phyloP scores from a whole-genome alignment of 2,113 vertebrate species.

The Callipepla squamata region DNA sequence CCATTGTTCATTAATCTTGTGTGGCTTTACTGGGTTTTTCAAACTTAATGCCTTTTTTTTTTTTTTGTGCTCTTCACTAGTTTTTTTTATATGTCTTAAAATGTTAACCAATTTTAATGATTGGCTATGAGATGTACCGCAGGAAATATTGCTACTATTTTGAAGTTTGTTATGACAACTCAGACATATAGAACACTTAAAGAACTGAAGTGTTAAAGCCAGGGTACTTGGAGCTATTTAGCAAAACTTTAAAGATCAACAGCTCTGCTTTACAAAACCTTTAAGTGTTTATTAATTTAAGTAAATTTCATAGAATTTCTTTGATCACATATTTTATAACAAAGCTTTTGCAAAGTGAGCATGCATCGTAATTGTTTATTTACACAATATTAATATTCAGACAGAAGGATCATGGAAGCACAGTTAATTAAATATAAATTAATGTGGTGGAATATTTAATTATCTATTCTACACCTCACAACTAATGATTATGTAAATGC shows the following conservation, averaged over 20 bases:
- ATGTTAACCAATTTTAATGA: not conserved
- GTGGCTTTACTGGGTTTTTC: not conserved
- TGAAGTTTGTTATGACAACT: not conserved
- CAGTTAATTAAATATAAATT: slow-evolving; percentile 89
- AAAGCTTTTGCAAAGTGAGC: slow-evolving; percentile 67
- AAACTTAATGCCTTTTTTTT: not conserved
- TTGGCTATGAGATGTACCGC: not conserved
- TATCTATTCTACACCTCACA: slow-evolving; percentile 85
- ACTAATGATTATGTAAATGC: slow-evolving; percentile 88
- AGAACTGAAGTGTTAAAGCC: slow-evolving; percentile 16
- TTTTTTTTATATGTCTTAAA: not conserved
- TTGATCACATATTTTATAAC: slow-evolving; percentile 68
- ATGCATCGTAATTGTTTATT: slow-evolving; percentile 83
- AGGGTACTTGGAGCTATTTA: not conserved
- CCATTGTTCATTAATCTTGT: not conserved
- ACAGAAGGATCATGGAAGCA: slow-evolving; percentile 80
- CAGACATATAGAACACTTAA: not conserved
- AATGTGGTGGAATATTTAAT: slow-evolving; percentile 88
- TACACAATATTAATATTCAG: slow-evolving; percentile 85
- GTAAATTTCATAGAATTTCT: slow-evolving; percentile 34
- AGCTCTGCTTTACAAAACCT: not conserved
- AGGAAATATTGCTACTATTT: not conserved
- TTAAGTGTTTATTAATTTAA: slow-evolving; percentile 41
- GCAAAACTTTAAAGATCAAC: not conserved
- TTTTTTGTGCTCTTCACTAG: not conserved